A percentile compares a stretch with the other conserved stretches of the same genome.
These are phyloP conservation scores for Morphnarchus princeps DNA, from an alignment of 2,113 vertebrate genomes.

Conservation along the genomic window DNA sequence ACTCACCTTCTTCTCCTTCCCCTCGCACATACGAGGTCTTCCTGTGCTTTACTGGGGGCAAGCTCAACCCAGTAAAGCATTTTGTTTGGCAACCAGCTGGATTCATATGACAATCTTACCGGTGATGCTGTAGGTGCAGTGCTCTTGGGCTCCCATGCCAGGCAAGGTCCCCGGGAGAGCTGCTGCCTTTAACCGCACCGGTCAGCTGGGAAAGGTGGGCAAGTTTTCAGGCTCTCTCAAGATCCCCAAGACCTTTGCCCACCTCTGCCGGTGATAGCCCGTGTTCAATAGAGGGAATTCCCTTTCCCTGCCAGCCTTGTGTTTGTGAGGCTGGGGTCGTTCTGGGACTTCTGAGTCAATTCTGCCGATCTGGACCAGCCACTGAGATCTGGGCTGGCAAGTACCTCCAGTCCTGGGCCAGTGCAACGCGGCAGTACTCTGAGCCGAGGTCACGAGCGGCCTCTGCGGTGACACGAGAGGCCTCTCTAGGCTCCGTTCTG, in stretches of 20 bases:
- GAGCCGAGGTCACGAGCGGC: background rate
- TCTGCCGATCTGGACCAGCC: background rate
- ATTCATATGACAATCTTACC: background rate
- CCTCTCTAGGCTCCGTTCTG: background rate
- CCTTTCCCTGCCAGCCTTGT: background rate
- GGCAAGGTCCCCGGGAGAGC: background rate
- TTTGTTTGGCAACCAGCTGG: background rate
- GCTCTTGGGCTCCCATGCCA: background rate
- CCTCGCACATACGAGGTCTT: fast-evolving
- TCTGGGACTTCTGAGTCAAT: background rate
- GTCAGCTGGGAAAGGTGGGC: background rate
- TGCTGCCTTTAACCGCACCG: too few species aligned
- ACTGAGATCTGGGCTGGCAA: background rate
- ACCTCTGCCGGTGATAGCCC: background rate
- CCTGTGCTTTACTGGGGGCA: background rate
- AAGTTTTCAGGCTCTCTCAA: background rate
- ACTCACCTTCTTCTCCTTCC: background rate
- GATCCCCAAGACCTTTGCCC: background rate
- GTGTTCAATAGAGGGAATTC: background rate
- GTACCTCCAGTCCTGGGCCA: too few species aligned
- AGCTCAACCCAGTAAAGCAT: background rate
- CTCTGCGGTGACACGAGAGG: background rate
- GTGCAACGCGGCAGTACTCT: background rate
- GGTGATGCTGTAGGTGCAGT: background rate
- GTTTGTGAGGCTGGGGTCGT: background rate